These are phyloP conservation scores for Gila orcuttii DNA, from an alignment of 2,113 vertebrate genomes.

Conservation along the genomic window DNA sequence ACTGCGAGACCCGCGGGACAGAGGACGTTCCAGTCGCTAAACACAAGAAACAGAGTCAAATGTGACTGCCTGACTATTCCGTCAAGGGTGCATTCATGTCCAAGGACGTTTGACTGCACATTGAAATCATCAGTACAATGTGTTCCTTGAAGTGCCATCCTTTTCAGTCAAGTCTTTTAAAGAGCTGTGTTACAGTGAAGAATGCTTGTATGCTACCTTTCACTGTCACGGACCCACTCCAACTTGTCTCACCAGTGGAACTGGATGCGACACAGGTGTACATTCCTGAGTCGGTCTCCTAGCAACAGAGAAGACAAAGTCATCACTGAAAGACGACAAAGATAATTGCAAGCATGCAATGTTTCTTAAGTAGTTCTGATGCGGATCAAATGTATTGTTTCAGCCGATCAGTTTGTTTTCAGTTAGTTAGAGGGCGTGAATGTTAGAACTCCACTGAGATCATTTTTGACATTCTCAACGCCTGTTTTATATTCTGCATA, in stretches of 20 bases:
- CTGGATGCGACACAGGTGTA: conserved; percentile 88
- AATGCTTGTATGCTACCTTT: conserved; percentile 76
- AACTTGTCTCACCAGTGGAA: conserved; percentile 80
- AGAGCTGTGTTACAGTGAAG: conserved; percentile 44
- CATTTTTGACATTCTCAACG: neutral
- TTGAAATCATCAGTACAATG: neutral
- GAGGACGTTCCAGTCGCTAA: conserved; percentile 64
- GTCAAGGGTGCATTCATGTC: neutral
- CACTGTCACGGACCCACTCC: conserved; percentile 83
- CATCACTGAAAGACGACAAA: conserved; percentile 49
- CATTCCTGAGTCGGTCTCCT: conserved; percentile 86
- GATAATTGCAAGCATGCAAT: conserved; percentile 50
- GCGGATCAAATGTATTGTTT: conserved; percentile 47
- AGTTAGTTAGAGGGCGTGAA: conserved; percentile 41
- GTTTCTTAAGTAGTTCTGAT: conserved; percentile 3
- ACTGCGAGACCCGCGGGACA: conserved; percentile 70
- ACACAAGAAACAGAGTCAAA: conserved; percentile 24
- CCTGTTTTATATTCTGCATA: conserved; percentile 10
- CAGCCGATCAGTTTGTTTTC: conserved; percentile 22
- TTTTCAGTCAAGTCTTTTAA: neutral
- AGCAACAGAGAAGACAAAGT: conserved; percentile 59
- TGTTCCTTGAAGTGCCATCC: neutral
- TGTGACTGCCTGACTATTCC: neutral
- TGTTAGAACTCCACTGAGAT: neutral
- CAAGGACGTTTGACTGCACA: neutral